These are phyloP conservation scores for Drosophila ogumai DNA, from an alignment of 1,140 invertebrate species.

Conservation along the genomic window DNA sequence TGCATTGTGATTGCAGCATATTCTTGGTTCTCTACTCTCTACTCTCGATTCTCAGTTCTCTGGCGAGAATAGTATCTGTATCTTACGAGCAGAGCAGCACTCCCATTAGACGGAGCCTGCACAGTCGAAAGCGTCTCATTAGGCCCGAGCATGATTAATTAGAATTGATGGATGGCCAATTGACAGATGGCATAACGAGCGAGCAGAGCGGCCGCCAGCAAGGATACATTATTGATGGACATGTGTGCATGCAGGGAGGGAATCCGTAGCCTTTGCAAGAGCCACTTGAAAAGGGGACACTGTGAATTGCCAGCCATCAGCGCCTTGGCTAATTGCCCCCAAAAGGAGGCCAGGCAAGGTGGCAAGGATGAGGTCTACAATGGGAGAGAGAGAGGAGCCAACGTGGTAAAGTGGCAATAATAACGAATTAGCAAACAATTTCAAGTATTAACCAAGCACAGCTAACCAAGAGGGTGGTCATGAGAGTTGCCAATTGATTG, in stretches of 20 bases:
- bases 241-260: conserved; percentile 19
- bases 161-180: conserved; percentile 79
- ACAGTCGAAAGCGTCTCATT: conserved; percentile 64
- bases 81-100: conserved; percentile 2
- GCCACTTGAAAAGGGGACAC: conserved; percentile 28
- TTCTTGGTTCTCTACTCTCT: neutral
- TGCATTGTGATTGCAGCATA: conserved; percentile 30
- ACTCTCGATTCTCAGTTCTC: neutral
- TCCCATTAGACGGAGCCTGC: conserved; percentile 28
- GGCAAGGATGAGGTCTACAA: neutral
- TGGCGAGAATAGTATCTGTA: conserved; percentile 46
- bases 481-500: conserved; percentile 7
- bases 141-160: conserved; percentile 77
- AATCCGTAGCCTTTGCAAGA: neutral
- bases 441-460: conserved; percentile 46
- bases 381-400: neutral
- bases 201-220: conserved; percentile 20
- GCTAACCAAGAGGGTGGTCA: conserved; percentile 45
- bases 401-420: conserved; percentile 66
- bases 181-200: conserved; percentile 66
- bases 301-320: conserved; percentile 1
- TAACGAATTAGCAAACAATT: conserved; percentile 80
- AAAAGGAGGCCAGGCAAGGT: conserved; percentile 6
- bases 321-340: conserved; percentile 62
- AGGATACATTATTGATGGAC: conserved; percentile 70